A percentile compares a stretch with the other conserved stretches of the same genome.
Conservation (phyloP, 2,113 vertebrate genomes). For the Pachypanchax playfairii region DNA sequence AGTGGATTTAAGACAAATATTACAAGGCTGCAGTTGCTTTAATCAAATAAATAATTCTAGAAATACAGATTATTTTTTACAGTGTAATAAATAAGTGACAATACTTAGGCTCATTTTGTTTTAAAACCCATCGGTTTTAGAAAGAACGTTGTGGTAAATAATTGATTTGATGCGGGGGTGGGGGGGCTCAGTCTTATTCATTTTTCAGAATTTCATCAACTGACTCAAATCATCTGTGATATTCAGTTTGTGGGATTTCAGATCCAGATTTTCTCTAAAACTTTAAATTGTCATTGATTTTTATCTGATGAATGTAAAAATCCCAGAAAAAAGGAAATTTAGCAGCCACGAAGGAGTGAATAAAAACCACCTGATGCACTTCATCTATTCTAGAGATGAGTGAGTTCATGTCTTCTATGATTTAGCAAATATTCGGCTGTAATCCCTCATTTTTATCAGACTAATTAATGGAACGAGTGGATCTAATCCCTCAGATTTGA, state of each 20-base stretch:
- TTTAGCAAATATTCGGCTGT: constrained; percentile 5
- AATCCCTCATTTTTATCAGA: constrained; percentile 17
- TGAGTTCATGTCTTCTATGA: not conserved
- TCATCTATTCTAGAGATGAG: not conserved
- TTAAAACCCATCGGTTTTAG: constrained; percentile 5
- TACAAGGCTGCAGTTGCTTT: not conserved
- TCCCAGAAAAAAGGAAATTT: constrained; percentile 8
- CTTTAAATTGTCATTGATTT: constrained; percentile 9
- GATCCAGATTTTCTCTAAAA: constrained; percentile 22
- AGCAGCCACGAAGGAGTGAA: not conserved
- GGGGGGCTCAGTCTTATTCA: constrained; percentile 9
- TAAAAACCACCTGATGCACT: not conserved
- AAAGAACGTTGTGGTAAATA: constrained; percentile 13
- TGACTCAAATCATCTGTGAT: constrained; percentile 13
- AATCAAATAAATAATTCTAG: constrained; percentile 6
- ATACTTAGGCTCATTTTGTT: not conserved
- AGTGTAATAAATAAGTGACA: not conserved
- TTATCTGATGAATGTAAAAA: constrained; percentile 9
- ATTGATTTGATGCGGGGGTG: constrained; percentile 10
- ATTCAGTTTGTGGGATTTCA: not conserved
- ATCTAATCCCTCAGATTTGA: constrained; percentile 13
- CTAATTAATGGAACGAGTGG: constrained; percentile 7
- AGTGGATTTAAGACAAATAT: not conserved
- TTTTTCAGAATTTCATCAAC: constrained; percentile 39
- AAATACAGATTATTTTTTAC: not conserved